Percentiles rank a stretch among this genome's conserved stretches.
These are phyloP conservation scores for Isoperla grammatica DNA, from an alignment of 2,888 invertebrate species.

Conservation along the genomic window DNA sequence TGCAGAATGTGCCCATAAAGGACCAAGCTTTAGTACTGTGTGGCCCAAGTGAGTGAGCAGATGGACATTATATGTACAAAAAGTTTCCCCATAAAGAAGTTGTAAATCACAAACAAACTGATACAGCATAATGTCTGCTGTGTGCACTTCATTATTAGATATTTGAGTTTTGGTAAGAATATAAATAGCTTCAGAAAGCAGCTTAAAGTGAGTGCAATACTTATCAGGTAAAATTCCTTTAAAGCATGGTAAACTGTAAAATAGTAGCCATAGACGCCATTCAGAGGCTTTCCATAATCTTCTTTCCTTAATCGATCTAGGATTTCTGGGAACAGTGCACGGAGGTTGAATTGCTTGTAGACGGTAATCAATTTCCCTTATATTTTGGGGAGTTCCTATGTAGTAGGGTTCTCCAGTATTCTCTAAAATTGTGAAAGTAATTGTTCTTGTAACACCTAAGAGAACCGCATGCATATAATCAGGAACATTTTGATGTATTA, in stretches of 20 bases:
- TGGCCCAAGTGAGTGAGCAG: slow-evolving; percentile 14
- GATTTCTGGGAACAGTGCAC: slow-evolving; percentile 5
- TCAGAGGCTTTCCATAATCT: slow-evolving; percentile 21
- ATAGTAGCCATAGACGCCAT: slow-evolving; percentile 21
- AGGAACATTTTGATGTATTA: neutral
- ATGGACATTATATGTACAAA: slow-evolving; percentile 16
- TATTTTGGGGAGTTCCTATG: neutral
- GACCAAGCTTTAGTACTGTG: slow-evolving; percentile 17
- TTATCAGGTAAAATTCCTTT: slow-evolving; percentile 14
- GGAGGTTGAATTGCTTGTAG: slow-evolving; percentile 6
- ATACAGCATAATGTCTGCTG: slow-evolving; percentile 7
- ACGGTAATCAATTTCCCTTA: neutral
- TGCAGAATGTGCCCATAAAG: slow-evolving; percentile 17
- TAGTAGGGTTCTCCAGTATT: neutral
- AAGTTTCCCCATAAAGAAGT: slow-evolving; percentile 1
- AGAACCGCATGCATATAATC: neutral
- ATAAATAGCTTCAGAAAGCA: slow-evolving; percentile 10
- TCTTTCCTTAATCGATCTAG: slow-evolving; percentile 12
- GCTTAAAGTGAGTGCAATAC: slow-evolving; percentile 14
- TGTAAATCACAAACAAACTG: slow-evolving; percentile 10
- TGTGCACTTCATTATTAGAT: neutral
- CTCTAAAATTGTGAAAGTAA: neutral
- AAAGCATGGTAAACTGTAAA: slow-evolving; percentile 19
- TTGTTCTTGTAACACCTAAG: neutral
- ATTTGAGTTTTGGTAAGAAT: slow-evolving; percentile 10